Conservation (phyloP, 1,140 invertebrate genomes). For the Pseudoatta argentina region DNA sequence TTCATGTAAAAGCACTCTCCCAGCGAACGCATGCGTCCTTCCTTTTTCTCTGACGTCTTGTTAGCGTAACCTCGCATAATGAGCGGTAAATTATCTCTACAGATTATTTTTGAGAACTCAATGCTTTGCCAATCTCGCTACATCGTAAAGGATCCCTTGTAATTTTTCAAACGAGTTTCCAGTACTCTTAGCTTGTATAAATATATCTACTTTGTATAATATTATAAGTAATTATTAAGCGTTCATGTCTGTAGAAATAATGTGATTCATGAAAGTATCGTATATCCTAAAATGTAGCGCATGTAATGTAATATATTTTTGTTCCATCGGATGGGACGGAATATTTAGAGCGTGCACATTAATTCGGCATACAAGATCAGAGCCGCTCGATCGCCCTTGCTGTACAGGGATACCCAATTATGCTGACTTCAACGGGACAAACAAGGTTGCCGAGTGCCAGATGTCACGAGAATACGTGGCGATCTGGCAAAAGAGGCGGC, state of each 20-base stretch:
- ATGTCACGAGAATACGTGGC: slow-evolving; percentile 80
- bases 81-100: slow-evolving; percentile 71
- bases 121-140: slow-evolving; percentile 26
- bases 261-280: not conserved
- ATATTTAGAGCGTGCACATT: slow-evolving; percentile 45
- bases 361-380: slow-evolving; percentile 48
- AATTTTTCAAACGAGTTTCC: not conserved
- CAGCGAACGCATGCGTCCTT: slow-evolving; percentile 17
- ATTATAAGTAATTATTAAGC: not conserved
- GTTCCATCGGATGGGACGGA: not conserved
- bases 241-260: not conserved
- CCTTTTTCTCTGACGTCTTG: slow-evolving; percentile 58
- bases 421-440: slow-evolving; percentile 82
- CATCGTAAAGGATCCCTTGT: not conserved
- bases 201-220: not conserved
- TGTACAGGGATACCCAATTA: slow-evolving; percentile 80
- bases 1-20: slow-evolving; percentile 50
- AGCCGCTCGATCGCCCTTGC: slow-evolving; percentile 63
- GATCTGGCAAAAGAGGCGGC: slow-evolving; percentile 72
- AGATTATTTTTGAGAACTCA: slow-evolving; percentile 33
- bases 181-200: not conserved
- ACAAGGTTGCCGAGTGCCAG: slow-evolving; percentile 82
- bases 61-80: slow-evolving; percentile 75
- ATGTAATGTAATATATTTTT: not conserved
- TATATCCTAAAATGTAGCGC: not conserved